Evolutionary conservation across 2,113 vertebrate species (phyloP).

Genomic region (Sialia sialis): DNA sequence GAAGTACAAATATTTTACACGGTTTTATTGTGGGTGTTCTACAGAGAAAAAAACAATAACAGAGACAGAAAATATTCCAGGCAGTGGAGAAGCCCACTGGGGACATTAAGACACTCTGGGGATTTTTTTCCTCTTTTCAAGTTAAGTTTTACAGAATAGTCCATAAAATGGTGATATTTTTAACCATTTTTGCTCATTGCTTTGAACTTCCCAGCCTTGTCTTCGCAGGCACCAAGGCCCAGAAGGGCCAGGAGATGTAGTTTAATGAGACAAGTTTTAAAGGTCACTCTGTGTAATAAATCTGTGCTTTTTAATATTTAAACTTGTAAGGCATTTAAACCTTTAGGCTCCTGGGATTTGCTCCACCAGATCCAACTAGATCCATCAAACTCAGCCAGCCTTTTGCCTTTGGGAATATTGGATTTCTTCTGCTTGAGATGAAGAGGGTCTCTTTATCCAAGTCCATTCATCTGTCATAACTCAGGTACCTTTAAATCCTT

Average conservation of each 20-base stretch:
- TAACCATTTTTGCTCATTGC: constrained; percentile 61
- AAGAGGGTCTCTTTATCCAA: constrained; percentile 17
- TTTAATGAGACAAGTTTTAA: constrained; percentile 71
- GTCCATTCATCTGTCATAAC: constrained; percentile 11
- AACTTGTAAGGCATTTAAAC: constrained; percentile 66
- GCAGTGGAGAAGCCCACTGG: background rate
- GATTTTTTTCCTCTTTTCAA: background rate
- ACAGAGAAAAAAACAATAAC: background rate
- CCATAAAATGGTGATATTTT: constrained; percentile 44
- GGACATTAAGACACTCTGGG: background rate
- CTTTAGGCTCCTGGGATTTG: constrained; percentile 51
- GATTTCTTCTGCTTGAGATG: constrained; percentile 9
- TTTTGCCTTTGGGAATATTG: background rate
- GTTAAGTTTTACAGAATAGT: background rate
- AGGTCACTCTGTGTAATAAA: constrained; percentile 67
- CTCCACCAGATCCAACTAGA: constrained; percentile 50
- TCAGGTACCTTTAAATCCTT: background rate
- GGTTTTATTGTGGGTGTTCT: background rate
- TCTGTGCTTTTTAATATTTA: constrained; percentile 60
- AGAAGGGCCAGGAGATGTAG: constrained; percentile 62
- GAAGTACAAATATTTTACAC: background rate
- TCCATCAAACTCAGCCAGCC: constrained; percentile 18
- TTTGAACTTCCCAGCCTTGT: constrained; percentile 36
- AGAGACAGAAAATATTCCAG: background rate
- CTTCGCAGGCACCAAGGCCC: constrained; percentile 20